A percentile compares a stretch with the other conserved stretches of the same genome.
phyloP scores from a whole-genome alignment of 2,888 invertebrate genomes.

The Eristalis pertinax region DNA sequence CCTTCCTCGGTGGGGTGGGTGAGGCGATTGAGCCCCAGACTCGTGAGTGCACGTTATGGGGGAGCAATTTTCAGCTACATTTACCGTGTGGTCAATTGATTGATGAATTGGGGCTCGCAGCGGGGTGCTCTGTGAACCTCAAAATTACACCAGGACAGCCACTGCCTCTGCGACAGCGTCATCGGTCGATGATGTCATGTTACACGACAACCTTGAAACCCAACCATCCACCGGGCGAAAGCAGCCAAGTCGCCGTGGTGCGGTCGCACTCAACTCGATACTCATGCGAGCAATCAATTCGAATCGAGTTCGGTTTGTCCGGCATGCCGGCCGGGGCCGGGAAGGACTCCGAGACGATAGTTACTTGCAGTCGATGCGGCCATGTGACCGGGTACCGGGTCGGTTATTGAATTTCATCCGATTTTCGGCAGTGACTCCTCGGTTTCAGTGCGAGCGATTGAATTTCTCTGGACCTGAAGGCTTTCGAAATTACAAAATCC shows the following conservation, averaged over 20 bases:
- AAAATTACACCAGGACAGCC: constrained; percentile 40
- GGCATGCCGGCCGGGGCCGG: background rate
- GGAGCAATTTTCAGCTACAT: constrained; percentile 71
- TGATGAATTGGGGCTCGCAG: constrained; percentile 59
- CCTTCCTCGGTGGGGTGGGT: background rate
- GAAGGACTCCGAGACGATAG: constrained; percentile 45
- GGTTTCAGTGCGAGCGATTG: constrained; percentile 67
- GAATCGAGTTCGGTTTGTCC: constrained; percentile 32
- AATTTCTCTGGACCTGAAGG: constrained; percentile 70
- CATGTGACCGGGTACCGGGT: background rate
- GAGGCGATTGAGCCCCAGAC: constrained; percentile 24
- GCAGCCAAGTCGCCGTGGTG: background rate
- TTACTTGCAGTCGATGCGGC: constrained; percentile 45
- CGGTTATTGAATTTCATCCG: constrained; percentile 67
- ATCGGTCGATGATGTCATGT: background rate
- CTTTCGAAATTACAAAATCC: constrained; percentile 68
- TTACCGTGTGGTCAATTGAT: constrained; percentile 70
- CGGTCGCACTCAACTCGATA: constrained; percentile 43
- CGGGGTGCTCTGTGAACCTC: constrained; percentile 55
- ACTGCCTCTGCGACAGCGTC: background rate
- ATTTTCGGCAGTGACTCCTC: constrained; percentile 67
- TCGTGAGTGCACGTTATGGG: constrained; percentile 69
- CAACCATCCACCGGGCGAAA: background rate
- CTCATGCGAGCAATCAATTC: constrained; percentile 69
- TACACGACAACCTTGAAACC: background rate